These are phyloP conservation scores for Rynchops niger DNA, from an alignment of 2,113 vertebrate species.

Conservation along the genomic window DNA sequence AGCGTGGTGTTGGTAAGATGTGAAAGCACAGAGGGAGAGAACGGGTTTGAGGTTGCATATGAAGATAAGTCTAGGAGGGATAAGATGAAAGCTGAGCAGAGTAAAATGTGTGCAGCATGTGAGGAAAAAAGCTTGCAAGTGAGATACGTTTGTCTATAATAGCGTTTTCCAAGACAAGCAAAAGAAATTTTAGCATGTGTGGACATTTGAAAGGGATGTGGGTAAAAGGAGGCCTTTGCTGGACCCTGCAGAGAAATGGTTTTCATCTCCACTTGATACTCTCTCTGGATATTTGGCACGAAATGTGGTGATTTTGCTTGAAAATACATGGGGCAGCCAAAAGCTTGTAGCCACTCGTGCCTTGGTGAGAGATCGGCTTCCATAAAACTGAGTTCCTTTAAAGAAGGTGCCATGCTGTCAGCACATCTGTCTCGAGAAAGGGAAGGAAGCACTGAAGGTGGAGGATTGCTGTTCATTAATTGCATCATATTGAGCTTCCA, in stretches of 20 bases:
- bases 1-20: not conserved
- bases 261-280: not conserved
- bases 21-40: not conserved
- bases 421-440: slow-evolving; percentile 61
- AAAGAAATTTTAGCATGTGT: not conserved
- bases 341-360: not conserved
- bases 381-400: slow-evolving; percentile 62
- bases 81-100: not conserved
- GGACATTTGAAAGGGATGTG: not conserved
- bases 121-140: not conserved
- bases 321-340: not conserved
- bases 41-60: not conserved
- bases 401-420: slow-evolving; percentile 61
- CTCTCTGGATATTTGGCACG: not conserved
- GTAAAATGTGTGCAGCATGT: not conserved
- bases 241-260: not conserved
- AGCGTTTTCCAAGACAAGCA: not conserved
- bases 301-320: not conserved
- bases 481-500: slow-evolving; percentile 65
- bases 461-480: slow-evolving; percentile 59
- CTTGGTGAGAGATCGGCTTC: slow-evolving; percentile 40
- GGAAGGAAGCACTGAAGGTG: slow-evolving; percentile 45
- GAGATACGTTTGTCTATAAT: not conserved
- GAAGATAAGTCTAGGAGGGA: not conserved
- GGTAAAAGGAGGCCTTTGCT: not conserved